A percentile compares a stretch with the other conserved stretches of the same genome.
Conservation (phyloP, 2,113 vertebrate species). For the Hyperopisus bebe region DNA sequence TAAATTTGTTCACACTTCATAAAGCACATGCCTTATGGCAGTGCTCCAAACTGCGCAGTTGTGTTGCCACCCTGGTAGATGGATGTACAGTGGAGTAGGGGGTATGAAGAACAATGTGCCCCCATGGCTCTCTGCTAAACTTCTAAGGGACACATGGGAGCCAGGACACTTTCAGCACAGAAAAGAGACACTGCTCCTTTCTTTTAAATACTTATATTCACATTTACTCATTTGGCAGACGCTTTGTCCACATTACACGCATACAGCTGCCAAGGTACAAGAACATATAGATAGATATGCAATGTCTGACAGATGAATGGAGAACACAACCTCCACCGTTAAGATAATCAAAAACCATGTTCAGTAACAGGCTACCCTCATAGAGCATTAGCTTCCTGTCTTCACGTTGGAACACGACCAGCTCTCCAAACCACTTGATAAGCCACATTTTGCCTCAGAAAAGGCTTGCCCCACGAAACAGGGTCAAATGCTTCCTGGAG, state of each 20-base stretch:
- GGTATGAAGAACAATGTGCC: neutral
- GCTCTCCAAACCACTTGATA: neutral
- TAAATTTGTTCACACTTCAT: neutral
- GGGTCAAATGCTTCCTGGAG: neutral
- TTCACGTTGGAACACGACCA: neutral
- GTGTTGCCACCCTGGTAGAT: neutral
- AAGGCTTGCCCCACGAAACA: neutral
- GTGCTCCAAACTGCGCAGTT: neutral
- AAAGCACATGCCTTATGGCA: neutral
- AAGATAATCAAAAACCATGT: neutral
- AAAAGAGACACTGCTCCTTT: neutral
- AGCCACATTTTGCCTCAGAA: neutral
- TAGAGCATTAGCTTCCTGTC: neutral
- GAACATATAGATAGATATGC: neutral
- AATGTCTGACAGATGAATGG: neutral
- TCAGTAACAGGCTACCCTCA: neutral
- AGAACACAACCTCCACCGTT: neutral
- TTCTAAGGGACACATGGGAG: neutral
- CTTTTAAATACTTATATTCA: neutral
- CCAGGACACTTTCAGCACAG: neutral
- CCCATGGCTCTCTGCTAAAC: neutral
- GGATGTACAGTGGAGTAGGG: neutral
- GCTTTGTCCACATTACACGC: neutral
- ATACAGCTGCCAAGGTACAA: neutral
- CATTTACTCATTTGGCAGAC: neutral